These are phyloP conservation scores for Lacanobia oleracea DNA, from an alignment of 2,888 invertebrate genomes.

Conservation along the genomic window DNA sequence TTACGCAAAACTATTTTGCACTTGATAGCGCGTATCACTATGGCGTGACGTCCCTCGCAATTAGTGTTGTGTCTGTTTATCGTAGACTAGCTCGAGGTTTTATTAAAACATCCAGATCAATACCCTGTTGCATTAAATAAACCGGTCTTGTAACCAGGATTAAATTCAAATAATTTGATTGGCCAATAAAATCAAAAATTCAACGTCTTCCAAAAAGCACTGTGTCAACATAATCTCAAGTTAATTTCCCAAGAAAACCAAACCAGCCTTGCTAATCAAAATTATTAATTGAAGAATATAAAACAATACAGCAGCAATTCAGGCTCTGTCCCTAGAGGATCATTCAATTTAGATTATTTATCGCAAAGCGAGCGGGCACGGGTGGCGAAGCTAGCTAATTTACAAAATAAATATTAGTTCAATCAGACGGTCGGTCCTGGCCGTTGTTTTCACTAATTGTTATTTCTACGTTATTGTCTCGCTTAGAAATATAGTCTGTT, in stretches of 20 bases:
- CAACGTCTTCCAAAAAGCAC: neutral
- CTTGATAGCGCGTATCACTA: no score
- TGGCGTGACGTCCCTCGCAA: no score
- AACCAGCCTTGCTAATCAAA: conserved; percentile 73
- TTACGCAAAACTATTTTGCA: no score
- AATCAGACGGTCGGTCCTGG: conserved; percentile 78
- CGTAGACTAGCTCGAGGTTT: no score
- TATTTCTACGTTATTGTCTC: conserved; percentile 52
- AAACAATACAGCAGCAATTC: conserved; percentile 74
- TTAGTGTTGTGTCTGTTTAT: no score
- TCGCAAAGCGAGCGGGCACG: conserved; percentile 78
- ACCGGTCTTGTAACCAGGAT: no score
- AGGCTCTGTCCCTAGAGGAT: conserved; percentile 74
- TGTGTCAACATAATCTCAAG: conserved; percentile 38
- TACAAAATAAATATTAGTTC: conserved; percentile 90
- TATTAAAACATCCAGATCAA: no score
- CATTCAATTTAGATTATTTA: conserved; percentile 88
- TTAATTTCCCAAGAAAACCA: conserved; percentile 52
- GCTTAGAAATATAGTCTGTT: conserved; percentile 33
- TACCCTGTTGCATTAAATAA: no score
- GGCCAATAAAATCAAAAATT: neutral
- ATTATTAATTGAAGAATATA: conserved; percentile 86
- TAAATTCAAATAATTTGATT: neutral
- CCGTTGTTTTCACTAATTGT: conserved; percentile 64
- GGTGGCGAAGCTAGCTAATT: conserved; percentile 85